Evolutionary conservation across 2,888 invertebrate species (phyloP).

Genomic region (Omphaloscelis lunosa): DNA sequence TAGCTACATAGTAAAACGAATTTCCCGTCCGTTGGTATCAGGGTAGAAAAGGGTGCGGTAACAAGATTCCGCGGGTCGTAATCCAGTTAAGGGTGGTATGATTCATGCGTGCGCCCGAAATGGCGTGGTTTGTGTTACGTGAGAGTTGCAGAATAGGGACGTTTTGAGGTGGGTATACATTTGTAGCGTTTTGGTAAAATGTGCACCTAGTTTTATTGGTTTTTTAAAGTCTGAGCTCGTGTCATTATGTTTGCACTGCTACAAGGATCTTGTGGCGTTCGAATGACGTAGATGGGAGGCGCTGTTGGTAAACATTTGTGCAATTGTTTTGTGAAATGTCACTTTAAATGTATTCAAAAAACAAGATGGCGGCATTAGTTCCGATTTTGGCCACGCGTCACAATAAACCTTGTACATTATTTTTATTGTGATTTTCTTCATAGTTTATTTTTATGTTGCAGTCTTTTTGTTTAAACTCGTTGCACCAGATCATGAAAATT

Average conservation of each 20-base stretch:
- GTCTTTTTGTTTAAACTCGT: neutral
- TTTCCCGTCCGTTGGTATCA: constrained; percentile 81
- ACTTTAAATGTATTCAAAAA: too few species aligned
- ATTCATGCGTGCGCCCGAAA: constrained; percentile 82
- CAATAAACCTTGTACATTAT: too few species aligned
- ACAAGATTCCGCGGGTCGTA: constrained; percentile 85
- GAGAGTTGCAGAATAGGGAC: constrained; percentile 42
- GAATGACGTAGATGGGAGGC: too few species aligned
- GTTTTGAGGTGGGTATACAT: constrained; percentile 9
- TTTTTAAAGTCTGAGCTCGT: neutral
- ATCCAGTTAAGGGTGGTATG: constrained; percentile 86
- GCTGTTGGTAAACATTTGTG: too few species aligned
- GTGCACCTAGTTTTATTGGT: neutral
- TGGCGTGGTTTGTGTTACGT: constrained; percentile 61
- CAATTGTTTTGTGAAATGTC: too few species aligned
- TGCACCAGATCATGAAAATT: neutral
- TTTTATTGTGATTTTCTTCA: neutral
- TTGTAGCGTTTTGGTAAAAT: constrained; percentile 13
- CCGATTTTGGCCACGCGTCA: too few species aligned
- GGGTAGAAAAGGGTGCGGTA: constrained; percentile 86
- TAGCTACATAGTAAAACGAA: constrained; percentile 71
- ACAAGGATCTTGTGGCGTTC: too few species aligned
- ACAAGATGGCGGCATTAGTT: too few species aligned
- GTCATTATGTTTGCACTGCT: neutral
- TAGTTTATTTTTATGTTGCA: neutral